These are phyloP conservation scores for Lophotriccus pileatus DNA, from an alignment of 2,797 vertebrate species.

Conservation along the genomic window DNA sequence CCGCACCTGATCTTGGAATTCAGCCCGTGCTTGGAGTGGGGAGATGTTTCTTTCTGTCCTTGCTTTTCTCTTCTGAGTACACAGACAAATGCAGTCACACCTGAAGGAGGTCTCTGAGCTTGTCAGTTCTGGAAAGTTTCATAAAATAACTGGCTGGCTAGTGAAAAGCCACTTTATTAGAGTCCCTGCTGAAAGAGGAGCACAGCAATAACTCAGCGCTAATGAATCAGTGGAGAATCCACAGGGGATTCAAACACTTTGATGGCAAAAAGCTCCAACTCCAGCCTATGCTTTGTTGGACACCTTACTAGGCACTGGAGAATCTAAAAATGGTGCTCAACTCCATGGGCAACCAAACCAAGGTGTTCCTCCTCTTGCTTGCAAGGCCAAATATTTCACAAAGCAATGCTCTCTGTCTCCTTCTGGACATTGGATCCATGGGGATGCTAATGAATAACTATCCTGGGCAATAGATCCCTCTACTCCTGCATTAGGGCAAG, in stretches of 20 bases:
- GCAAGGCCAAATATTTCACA: background rate
- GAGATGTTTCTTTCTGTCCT: background rate
- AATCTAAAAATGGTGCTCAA: background rate
- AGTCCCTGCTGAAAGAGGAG: constrained; percentile 23
- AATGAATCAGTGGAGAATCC: constrained; percentile 40
- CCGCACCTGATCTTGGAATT: background rate
- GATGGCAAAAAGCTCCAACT: constrained; percentile 9
- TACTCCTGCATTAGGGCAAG: background rate
- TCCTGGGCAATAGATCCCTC: background rate
- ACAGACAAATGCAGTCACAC: background rate
- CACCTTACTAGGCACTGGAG: background rate
- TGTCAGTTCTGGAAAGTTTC: background rate
- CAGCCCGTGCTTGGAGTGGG: background rate
- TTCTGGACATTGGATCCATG: background rate
- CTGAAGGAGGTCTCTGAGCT: background rate
- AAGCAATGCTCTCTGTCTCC: background rate
- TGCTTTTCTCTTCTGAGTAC: background rate
- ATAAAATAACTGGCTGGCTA: background rate
- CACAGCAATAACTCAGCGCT: background rate
- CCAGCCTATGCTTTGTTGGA: background rate
- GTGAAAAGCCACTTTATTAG: constrained; percentile 14
- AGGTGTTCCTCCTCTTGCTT: background rate
- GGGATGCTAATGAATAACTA: background rate
- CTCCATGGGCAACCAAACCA: background rate
- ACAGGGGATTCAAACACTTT: background rate